Evolutionary conservation across 2,888 invertebrate genomes (phyloP), one percentile per base, ranked within the genome.

Genomic region (Conus canariensis): DNA sequence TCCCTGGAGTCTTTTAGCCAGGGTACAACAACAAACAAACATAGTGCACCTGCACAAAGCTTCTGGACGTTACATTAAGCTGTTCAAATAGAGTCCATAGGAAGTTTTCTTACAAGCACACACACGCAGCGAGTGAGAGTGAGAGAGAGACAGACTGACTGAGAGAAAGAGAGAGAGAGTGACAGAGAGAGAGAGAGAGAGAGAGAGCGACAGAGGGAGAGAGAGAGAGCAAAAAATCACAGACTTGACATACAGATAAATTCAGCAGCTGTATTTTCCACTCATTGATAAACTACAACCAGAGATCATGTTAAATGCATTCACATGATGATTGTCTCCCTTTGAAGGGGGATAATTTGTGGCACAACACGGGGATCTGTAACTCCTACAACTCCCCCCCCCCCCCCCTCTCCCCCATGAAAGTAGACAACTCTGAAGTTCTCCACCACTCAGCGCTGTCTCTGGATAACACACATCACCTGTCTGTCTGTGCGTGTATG

Each of bases 201-300:
- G 70, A 77, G 12, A 77, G 30, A 77, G 12, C 45, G 30, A 77
- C 9, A 77, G 25, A 77, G 30, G 45, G 10, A 30, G 77, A 77
- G 30, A 74, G 70, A 74, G 22, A 74, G 70, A 74, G 70, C 45
- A 74, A 22, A 74, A n/a, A 74, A 22, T 19, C 19, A 74, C 67
- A 25, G 12, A n/a, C 30, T 7, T 16, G 64, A 30, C 16, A 45
- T 30, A 19, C 0, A 90, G 87, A 90, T 77, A 88, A 88, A 87
- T 87, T 89, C 25, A 89, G 74, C 64, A 64, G 64, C 64, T 64
- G 64, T 64, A 64, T 64, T 64, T 64, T 64, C 64, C 64, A 64
- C 3, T 64, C 12, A n/a, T 89, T 82, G 87, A 83, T 83, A 22
- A 85, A 67, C 64, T 91, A 90, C 56, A 77, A 25, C 16, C 86